A percentile compares a stretch with the other conserved stretches of the same genome.
phyloP scores from a whole-genome alignment of 2,888 invertebrate genomes.

The Luperina testacea region DNA sequence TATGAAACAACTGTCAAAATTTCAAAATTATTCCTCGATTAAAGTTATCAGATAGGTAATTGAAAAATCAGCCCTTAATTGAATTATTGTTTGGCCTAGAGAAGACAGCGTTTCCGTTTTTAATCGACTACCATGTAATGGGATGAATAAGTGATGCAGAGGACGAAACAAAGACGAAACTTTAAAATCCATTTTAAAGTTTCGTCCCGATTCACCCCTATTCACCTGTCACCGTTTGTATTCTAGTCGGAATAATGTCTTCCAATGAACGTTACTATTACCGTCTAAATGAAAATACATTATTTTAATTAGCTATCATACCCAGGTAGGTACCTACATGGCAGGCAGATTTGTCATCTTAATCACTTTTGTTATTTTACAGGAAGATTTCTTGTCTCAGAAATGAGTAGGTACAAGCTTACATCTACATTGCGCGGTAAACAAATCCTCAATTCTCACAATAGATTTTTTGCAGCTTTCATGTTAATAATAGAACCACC shows the following conservation, averaged over 20 bases:
- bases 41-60: too few species aligned
- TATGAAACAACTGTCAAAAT: too few species aligned
- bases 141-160: not conserved
- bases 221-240: not conserved
- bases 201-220: too few species aligned
- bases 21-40: too few species aligned
- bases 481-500: too few species aligned
- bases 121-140: not conserved
- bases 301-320: not conserved
- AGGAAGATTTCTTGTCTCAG: not conserved
- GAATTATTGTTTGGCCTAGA: not conserved
- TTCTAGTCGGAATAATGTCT: too few species aligned
- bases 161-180: not conserved
- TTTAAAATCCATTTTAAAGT: not conserved
- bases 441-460: not conserved
- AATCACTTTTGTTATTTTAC: not conserved
- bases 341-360: not conserved
- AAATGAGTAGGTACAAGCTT: not conserved
- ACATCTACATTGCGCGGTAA: not conserved
- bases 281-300: not conserved
- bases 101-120: not conserved
- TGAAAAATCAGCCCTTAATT: not conserved
- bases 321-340: not conserved
- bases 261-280: not conserved
- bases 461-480: not conserved